Conservation (phyloP, 2,113 vertebrate genomes). For the Tor tambroides region DNA sequence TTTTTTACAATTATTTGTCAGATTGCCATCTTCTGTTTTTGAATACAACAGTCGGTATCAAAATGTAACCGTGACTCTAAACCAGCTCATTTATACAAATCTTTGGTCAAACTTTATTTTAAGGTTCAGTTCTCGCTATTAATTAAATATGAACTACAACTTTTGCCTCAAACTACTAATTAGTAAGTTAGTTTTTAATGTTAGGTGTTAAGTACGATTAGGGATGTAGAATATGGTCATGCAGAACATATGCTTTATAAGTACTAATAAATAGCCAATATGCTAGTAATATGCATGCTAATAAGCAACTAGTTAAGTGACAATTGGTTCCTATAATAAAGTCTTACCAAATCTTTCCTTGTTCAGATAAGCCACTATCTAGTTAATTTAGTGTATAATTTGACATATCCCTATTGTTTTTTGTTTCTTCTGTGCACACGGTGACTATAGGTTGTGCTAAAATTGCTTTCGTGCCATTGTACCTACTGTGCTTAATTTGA, state of each 20-base stretch:
- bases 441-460: not conserved
- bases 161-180: no score
- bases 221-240: no score
- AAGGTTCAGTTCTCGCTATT: no score
- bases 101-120: not conserved
- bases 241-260: no score
- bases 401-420: not conserved
- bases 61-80: not conserved
- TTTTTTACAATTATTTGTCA: not conserved
- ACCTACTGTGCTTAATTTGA: constrained; percentile 22
- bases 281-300: no score
- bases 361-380: not conserved
- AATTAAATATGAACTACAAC: no score
- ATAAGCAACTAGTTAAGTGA: no score
- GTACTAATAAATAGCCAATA: no score
- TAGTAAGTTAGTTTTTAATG: no score
- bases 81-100: not conserved
- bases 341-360: not conserved
- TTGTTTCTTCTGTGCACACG: not conserved
- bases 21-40: not conserved
- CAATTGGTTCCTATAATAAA: no score
- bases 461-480: constrained; percentile 9
- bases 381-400: not conserved
- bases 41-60: not conserved
- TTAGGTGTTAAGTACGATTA: no score